phyloP scores from a whole-genome alignment of 2,888 invertebrate genomes.

The Heliconius aoede region DNA sequence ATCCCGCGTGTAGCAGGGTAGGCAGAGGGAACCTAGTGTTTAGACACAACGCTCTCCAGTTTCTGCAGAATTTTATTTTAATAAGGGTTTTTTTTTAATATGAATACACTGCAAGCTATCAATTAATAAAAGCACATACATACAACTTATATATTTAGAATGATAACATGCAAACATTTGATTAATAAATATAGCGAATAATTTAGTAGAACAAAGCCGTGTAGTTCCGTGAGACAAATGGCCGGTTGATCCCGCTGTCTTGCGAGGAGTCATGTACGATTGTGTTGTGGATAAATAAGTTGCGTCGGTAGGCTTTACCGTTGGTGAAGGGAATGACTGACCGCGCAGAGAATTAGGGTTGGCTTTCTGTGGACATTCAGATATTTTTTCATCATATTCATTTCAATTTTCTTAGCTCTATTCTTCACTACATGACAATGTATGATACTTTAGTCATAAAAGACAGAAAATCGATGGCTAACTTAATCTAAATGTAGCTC shows the following conservation, averaged over 20 bases:
- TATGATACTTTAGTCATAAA: not conserved
- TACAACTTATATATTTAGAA: not conserved
- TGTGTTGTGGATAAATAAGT: slow-evolving; percentile 40
- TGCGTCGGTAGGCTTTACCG: slow-evolving; percentile 36
- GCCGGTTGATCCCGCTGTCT: slow-evolving; percentile 68
- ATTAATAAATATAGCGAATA: slow-evolving; percentile 41
- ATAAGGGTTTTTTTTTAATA: too few species aligned
- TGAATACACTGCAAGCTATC: not conserved
- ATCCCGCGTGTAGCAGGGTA: too few species aligned
- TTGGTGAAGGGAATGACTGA: slow-evolving; percentile 38
- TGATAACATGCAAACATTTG: slow-evolving; percentile 13
- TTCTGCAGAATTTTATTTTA: too few species aligned
- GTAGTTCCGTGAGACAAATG: slow-evolving; percentile 65
- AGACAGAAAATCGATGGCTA: not conserved
- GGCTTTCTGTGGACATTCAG: not conserved
- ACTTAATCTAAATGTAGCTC: not conserved
- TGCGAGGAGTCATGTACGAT: slow-evolving; percentile 42
- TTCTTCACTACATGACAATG: too few species aligned
- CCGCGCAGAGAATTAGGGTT: slow-evolving; percentile 6
- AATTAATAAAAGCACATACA: not conserved
- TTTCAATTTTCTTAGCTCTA: not conserved
- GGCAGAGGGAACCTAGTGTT: too few species aligned
- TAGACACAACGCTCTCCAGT: too few species aligned
- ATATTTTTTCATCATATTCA: not conserved
- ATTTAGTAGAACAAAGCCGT: slow-evolving; percentile 43